Conservation (phyloP, 2,888 invertebrate species). For the Camptogramma bilineatum region DNA sequence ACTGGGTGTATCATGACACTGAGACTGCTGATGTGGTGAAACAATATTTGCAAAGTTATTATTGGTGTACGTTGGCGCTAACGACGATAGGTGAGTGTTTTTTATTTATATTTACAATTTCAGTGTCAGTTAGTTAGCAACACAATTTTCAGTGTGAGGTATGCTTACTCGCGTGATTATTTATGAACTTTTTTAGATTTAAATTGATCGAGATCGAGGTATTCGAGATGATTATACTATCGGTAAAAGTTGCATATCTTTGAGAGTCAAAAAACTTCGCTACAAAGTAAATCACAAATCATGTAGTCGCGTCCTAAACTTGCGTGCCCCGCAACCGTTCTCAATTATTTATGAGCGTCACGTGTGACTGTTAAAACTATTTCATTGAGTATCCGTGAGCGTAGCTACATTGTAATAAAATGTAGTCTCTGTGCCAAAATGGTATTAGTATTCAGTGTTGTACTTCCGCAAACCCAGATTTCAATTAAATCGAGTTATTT, state of each 20-base stretch:
- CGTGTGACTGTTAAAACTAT: constrained; percentile 30
- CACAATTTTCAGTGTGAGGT: too few species aligned
- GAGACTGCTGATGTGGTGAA: constrained; percentile 95
- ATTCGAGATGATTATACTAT: too few species aligned
- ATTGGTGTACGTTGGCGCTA: constrained; percentile 98
- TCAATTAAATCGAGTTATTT: constrained; percentile 15
- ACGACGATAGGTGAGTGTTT: constrained; percentile 93
- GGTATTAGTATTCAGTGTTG: constrained; percentile 35
- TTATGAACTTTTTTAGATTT: too few species aligned
- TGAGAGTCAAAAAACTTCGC: neutral
- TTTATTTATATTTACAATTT: constrained; percentile 5
- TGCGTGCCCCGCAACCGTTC: constrained; percentile 12
- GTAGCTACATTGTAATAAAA: constrained; percentile 30
- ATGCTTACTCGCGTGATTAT: too few species aligned
- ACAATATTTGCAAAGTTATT: constrained; percentile 98
- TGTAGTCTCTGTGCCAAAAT: constrained; percentile 31
- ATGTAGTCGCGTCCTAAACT: neutral
- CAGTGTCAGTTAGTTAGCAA: too few species aligned
- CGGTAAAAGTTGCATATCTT: too few species aligned
- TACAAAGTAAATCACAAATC: neutral
- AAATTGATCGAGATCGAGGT: too few species aligned
- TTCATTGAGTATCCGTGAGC: constrained; percentile 26
- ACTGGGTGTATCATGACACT: constrained; percentile 95
- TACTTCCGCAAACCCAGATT: constrained; percentile 25
- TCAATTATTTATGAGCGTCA: constrained; percentile 29